Conservation (phyloP, 2,113 vertebrate genomes). For the Muscicapa adusta region DNA sequence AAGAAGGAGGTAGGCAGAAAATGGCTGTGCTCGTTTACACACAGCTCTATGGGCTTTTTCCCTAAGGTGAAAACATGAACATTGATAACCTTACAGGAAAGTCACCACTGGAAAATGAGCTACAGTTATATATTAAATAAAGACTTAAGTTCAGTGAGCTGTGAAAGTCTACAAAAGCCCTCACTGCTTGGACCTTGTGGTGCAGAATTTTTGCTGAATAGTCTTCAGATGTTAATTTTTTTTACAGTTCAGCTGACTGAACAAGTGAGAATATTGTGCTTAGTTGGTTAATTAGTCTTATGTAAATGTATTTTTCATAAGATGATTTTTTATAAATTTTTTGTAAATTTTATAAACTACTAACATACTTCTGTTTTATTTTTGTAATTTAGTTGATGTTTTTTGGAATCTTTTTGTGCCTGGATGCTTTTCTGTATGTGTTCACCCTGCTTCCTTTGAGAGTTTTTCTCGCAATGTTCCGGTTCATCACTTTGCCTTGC, state of each 20-base stretch:
- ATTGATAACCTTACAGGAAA: background rate
- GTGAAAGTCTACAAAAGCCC: background rate
- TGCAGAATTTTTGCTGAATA: constrained; percentile 19
- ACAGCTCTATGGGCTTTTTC: background rate
- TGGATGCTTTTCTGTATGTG: constrained; percentile 95
- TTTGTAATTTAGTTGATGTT: constrained; percentile 86
- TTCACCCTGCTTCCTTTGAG: constrained; percentile 94
- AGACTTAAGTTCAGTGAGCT: background rate
- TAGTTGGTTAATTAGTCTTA: background rate
- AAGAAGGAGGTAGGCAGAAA: background rate
- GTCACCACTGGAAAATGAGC: background rate
- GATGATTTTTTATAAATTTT: background rate
- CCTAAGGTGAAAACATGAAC: background rate
- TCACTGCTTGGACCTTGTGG: background rate
- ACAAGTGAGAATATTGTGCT: background rate
- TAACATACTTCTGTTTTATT: constrained; percentile 41
- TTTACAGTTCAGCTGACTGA: background rate
- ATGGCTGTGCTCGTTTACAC: background rate
- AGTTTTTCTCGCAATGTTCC: constrained; percentile 87
- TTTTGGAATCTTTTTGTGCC: constrained; percentile 94
- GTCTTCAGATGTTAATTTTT: background rate
- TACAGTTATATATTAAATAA: background rate
- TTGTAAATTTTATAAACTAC: background rate
- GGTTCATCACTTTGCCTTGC: constrained; percentile 90
- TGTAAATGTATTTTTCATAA: background rate